Percentiles rank a stretch among this genome's conserved stretches.
These are phyloP conservation scores for Athene cunicularia DNA, from an alignment of 2,113 vertebrate species.

Conservation along the genomic window DNA sequence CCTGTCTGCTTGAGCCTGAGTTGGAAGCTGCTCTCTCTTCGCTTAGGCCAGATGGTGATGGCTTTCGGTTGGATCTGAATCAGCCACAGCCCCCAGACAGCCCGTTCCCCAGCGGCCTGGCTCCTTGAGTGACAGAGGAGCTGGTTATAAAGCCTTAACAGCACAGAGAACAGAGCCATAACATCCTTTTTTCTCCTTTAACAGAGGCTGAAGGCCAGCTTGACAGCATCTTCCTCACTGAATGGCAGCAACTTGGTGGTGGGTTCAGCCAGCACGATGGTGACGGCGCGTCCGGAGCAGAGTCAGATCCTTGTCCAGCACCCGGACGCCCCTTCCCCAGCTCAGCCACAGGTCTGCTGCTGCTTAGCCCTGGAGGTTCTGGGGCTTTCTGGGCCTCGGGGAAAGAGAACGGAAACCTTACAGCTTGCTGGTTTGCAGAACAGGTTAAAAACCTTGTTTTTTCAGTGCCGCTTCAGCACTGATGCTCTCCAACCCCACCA, in stretches of 20 bases:
- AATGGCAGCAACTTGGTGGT: conserved; percentile 78
- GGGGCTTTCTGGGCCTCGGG: neutral
- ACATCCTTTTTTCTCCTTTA: neutral
- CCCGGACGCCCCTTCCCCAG: conserved; percentile 92
- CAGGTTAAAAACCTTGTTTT: neutral
- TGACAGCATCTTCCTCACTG: conserved; percentile 85
- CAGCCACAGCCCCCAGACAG: neutral
- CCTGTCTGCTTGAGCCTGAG: neutral
- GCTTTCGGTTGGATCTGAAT: neutral
- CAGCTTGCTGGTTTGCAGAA: too few relatives aligned
- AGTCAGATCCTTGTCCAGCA: conserved; percentile 91
- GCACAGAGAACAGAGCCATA: rapidly evolving
- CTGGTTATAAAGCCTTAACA: neutral
- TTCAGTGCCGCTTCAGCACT: neutral
- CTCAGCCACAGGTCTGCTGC: conserved; percentile 90
- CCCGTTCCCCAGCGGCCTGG: rapidly evolving
- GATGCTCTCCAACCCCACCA: neutral
- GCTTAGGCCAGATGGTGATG: neutral
- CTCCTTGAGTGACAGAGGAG: neutral
- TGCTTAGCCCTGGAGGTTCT: neutral
- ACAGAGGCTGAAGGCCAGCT: conserved; percentile 92
- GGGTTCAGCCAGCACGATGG: conserved; percentile 89
- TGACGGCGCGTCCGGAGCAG: conserved; percentile 89
- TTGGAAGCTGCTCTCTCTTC: neutral
- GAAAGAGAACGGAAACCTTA: neutral